Percentiles rank a stretch among this genome's conserved stretches.
Evolutionary conservation across 2,797 vertebrate species (phyloP).

Genomic region (Lepilemur ruficaudatus): DNA sequence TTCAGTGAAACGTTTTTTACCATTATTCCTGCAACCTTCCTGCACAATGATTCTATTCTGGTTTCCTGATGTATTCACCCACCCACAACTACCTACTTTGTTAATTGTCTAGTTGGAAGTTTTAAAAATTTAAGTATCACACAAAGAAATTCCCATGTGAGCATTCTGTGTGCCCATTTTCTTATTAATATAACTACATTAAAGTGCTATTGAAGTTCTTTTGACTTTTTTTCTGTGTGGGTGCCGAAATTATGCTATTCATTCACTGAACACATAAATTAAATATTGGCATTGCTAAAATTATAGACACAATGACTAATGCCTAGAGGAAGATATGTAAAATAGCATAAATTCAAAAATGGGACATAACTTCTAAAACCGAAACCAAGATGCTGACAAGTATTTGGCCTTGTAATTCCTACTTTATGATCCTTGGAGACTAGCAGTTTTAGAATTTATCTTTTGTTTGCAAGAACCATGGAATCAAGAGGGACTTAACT

Average conservation of each 20-base stretch:
- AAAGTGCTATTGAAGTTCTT: neutral
- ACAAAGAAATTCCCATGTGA: constrained; percentile 1
- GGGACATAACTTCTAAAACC: constrained; percentile 32
- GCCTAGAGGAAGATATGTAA: constrained; percentile 47
- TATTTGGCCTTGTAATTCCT: neutral
- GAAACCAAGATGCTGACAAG: constrained; percentile 11
- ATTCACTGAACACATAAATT: constrained; percentile 44
- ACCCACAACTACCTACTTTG: neutral
- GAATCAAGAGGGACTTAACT: neutral
- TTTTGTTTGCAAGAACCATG: constrained; percentile 36
- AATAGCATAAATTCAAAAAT: constrained; percentile 1
- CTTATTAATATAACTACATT: constrained; percentile 19
- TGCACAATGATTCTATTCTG: neutral
- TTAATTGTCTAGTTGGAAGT: neutral
- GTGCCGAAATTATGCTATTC: constrained; percentile 45
- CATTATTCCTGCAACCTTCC: neutral
- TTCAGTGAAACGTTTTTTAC: neutral
- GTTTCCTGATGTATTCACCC: neutral
- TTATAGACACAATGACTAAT: constrained; percentile 59
- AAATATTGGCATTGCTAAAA: constrained; percentile 63
- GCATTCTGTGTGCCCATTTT: neutral
- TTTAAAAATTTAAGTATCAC: neutral
- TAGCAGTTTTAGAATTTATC: neutral
- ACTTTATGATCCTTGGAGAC: neutral
- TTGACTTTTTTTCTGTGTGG: neutral